Evolutionary conservation across 2,888 invertebrate genomes (phyloP).

Genomic region (Drosophila sordidapex): DNA sequence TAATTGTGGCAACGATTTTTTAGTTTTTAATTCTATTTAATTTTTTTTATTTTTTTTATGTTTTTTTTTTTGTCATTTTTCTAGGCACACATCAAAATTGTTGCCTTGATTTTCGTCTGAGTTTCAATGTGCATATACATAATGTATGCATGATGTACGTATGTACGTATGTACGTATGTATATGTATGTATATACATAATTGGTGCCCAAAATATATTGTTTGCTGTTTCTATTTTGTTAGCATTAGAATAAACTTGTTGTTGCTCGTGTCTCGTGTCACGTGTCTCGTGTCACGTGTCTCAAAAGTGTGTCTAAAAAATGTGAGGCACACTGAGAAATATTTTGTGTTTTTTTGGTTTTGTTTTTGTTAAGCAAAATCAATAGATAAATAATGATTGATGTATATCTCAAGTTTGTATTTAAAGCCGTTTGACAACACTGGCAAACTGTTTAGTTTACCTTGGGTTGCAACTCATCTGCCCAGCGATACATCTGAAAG

Average conservation of each 20-base stretch:
- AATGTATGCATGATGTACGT: not conserved
- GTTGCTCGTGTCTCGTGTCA: conserved; percentile 3
- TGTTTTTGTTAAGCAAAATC: conserved; percentile 23
- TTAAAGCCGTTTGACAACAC: conserved; percentile 76
- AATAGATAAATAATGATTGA: conserved; percentile 23
- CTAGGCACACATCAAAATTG: conserved; percentile 36
- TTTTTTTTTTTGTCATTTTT: conserved; percentile 14
- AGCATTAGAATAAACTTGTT: conserved; percentile 11
- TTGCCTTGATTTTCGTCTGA: conserved; percentile 23
- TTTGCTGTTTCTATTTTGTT: conserved; percentile 59
- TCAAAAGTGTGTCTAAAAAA: conserved; percentile 57
- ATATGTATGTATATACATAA: conserved; percentile 43
- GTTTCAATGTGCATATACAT: not conserved
- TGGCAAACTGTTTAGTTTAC: conserved; percentile 45
- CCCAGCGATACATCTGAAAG: not conserved
- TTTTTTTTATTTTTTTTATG: conserved; percentile 6
- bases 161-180: not conserved
- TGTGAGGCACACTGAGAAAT: conserved; percentile 60
- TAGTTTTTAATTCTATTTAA: not conserved
- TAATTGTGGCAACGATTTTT: conserved; percentile 11
- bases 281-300: conserved; percentile 22
- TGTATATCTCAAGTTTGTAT: conserved; percentile 37
- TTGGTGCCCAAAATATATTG: conserved; percentile 78
- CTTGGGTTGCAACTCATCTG: not conserved
- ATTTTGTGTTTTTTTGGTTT: not conserved